Evolutionary conservation across 2,888 invertebrate species (phyloP), one percentile per base, ranked within the genome.

Genomic region (Smittia aterrima): DNA sequence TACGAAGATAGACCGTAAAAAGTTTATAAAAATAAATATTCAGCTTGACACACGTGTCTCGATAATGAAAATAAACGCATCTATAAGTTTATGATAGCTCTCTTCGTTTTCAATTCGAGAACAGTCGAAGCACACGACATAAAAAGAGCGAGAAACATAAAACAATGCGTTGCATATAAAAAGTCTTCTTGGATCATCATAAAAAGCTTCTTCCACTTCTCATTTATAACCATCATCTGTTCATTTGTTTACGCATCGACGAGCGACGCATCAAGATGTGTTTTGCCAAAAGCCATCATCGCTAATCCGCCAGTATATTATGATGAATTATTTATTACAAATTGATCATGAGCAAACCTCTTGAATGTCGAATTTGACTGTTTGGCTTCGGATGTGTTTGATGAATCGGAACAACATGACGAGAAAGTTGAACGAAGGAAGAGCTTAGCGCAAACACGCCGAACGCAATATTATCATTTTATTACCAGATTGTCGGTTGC

Each of bases 261-360:
- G 32, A 47, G 47, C 6, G 32, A 32, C 16, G 47, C 47, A 47
- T 47, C 16, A 47, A 47, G 47, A 32, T 32, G 32, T 47, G 16
- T 13, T 58, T 7, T 47, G 20, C 3, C 32, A 16, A 22, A 72
- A 32, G 62, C 22, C 62, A 72, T 72, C 72, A 62, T 20, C 20
- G 27, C 72, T 72, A 72, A 72, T 72, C 72, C 58, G 16, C 25
- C 27, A 20, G 40, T 27, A 70, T 70, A 20, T 74, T n/a, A 41
- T 54, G 54, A 74, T 74, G 74, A 74, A 74, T 74, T 74, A 74
- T 74, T 74, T 74, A 74, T 74, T 74, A 16, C 18, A 54, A 74
- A 66, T 66, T 74, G 66, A 74, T 74, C 27, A 72, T 22, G 27
- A 64, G n/a, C 3, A 6, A 25, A 20, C 27, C 16, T 18, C 25